These are phyloP conservation scores for Drosophila busckii DNA, from an alignment of 1,140 invertebrate genomes.

Conservation along the genomic window DNA sequence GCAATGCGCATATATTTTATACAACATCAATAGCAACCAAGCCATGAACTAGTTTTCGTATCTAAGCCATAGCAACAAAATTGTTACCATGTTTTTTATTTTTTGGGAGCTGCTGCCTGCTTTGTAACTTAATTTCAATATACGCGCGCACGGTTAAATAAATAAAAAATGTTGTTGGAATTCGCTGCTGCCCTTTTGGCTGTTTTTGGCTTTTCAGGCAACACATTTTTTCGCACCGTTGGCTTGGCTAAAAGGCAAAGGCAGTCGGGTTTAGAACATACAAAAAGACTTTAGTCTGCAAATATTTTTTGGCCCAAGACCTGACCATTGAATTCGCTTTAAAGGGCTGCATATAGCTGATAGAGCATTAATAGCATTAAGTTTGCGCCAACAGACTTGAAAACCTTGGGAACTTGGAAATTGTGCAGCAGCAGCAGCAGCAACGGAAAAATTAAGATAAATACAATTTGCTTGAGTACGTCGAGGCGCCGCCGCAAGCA, in stretches of 20 bases:
- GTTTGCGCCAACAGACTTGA: background rate
- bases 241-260: background rate
- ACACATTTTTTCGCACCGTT: constrained; percentile 29
- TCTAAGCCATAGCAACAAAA: constrained; percentile 17
- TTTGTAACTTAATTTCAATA: constrained; percentile 76
- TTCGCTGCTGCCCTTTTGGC: background rate
- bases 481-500: constrained; percentile 26
- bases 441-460: constrained; percentile 40
- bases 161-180: constrained; percentile 49
- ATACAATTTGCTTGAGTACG: constrained; percentile 31
- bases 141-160: too few species aligned
- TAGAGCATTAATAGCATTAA: constrained; percentile 7
- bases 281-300: constrained; percentile 2
- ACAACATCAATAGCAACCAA: too few species aligned
- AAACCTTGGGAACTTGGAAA: constrained; percentile 4
- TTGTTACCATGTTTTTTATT: too few species aligned
- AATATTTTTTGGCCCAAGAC: constrained; percentile 5
- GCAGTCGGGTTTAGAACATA: background rate
- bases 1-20: too few species aligned
- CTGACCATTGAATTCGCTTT: constrained; percentile 2
- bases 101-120: too few species aligned
- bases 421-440: constrained; percentile 10
- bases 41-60: too few species aligned
- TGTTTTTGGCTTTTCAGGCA: constrained; percentile 9
- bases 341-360: constrained; percentile 15